Evolutionary conservation across 2,888 invertebrate genomes (phyloP).

Genomic region (Acanthosepion esculentum): DNA sequence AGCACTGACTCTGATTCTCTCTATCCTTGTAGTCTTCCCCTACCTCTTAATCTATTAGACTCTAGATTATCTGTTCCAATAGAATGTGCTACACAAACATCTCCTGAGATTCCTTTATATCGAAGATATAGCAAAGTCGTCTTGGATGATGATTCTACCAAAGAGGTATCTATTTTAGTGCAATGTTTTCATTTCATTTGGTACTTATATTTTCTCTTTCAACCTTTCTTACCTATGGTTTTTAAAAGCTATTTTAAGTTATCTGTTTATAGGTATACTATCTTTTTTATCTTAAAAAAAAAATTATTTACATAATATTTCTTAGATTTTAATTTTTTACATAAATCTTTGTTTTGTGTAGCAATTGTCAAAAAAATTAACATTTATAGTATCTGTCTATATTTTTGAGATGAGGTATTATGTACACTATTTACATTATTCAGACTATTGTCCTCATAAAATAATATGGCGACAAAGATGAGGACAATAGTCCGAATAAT

Average conservation of each 20-base stretch:
- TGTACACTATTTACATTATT: too few species aligned
- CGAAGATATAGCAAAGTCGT: not conserved
- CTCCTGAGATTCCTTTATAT: constrained; percentile 43
- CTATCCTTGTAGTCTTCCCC: not conserved
- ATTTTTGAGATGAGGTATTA: too few species aligned
- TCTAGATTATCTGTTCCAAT: not conserved
- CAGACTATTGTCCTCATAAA: too few species aligned
- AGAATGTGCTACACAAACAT: constrained; percentile 43
- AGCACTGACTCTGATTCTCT: not conserved
- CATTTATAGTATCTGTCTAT: too few species aligned
- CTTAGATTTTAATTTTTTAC: too few species aligned
- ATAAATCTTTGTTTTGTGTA: too few species aligned
- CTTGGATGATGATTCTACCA: not conserved
- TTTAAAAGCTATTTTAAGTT: not conserved
- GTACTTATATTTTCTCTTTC: not conserved
- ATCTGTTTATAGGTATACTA: not conserved
- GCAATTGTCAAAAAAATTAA: too few species aligned
- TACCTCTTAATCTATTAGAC: constrained; percentile 36
- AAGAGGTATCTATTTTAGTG: constrained; percentile 38
- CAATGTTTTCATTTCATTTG: not conserved
- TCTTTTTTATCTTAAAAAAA: too few species aligned
- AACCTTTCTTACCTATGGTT: not conserved
- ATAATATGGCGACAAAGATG: too few species aligned
- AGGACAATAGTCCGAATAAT: too few species aligned
- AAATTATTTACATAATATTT: too few species aligned